phyloP scores from a whole-genome alignment of 2,888 invertebrate species.

The Megamerina dolium region DNA sequence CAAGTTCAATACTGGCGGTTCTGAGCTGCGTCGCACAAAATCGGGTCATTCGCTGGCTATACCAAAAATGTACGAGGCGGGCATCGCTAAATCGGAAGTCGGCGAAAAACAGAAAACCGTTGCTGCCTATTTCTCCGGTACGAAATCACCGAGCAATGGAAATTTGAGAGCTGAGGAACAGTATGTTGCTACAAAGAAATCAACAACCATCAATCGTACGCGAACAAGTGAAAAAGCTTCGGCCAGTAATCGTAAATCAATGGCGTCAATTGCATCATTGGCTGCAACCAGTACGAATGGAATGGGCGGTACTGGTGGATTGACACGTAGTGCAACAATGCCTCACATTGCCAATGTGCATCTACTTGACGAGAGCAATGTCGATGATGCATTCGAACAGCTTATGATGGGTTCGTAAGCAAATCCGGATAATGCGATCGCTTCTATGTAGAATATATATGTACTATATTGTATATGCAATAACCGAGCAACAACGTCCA shows the following conservation, averaged over 20 bases:
- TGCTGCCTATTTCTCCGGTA: slow-evolving; percentile 64
- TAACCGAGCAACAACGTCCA: slow-evolving; percentile 16
- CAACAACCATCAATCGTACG: slow-evolving; percentile 43
- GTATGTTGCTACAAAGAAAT: slow-evolving; percentile 5
- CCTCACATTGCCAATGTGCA: slow-evolving; percentile 63
- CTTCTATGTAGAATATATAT: too few relatives aligned
- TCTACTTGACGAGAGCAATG: slow-evolving; percentile 70
- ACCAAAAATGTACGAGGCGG: slow-evolving; percentile 77
- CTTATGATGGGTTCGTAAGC: slow-evolving; percentile 58
- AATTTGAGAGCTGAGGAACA: slow-evolving; percentile 21
- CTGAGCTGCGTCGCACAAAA: slow-evolving; percentile 54
- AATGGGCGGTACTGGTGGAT: slow-evolving; percentile 46
- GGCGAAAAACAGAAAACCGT: slow-evolving; percentile 66
- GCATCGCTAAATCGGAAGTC: slow-evolving; percentile 62
- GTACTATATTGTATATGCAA: too few relatives aligned
- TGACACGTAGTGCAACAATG: slow-evolving; percentile 71
- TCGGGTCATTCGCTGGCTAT: slow-evolving; percentile 68
- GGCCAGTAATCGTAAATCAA: slow-evolving; percentile 46
- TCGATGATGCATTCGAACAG: slow-evolving; percentile 83
- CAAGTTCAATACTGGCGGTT: slow-evolving; percentile 34
- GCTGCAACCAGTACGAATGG: slow-evolving; percentile 19
- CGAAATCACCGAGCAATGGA: slow-evolving; percentile 44
- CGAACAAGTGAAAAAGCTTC: slow-evolving; percentile 53
- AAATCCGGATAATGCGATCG: neutral
- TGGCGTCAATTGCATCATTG: slow-evolving; percentile 28